Base-by-base conservation (phyloP, 2,113 vertebrate species). In the Urocitellus parryii region DNA sequence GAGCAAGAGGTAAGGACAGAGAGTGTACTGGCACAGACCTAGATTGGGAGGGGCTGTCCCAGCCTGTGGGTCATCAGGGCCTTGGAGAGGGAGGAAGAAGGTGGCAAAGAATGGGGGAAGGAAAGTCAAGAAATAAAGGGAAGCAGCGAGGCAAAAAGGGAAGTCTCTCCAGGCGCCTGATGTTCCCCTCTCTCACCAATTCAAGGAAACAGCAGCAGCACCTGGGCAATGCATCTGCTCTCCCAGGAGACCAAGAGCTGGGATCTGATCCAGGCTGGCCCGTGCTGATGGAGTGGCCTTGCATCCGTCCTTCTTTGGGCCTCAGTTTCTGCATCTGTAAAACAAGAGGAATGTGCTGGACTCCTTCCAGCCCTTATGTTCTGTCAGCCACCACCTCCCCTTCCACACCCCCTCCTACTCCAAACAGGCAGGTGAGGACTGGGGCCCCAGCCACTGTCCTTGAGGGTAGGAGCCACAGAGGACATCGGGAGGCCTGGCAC, bases 11-110 rank as follows among this genome's bases (percentile, higher is more conserved):
- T 11, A 51, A 7, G 29, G 3, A 5, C n/a, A 76, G 51, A 24
- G 25, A 53, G 22, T 17, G 17, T 6, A 85, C 70, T 29, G 18
- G 65, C 48, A 11, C 53, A 56, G 65, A 68, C 29, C 37, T 63
- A 63, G 61, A 63, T 24, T 6, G 0, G 13, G 4, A 6, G 4
- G 12, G 48, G 0, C 9, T 22, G 34, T 24, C 42, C 37, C 39
- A 8, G 45, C 22, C 53, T 65, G n/a, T 0, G 17, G 20, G 20
- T 14, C 29, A 39, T 37, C 37, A 4, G 2, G 5, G 45, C 27
- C 48, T 86, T 82, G 7, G 14, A 34, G 29, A 8, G 14, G 10
- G 39, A 83, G 8, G 70, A 13, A 58, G 34, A 8, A 74, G 25
- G 29, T 9, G 29, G 27, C n/a, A 17, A 29, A 24, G 42, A 80